phyloP scores from a whole-genome alignment of 2,888 invertebrate species.

The Kryphioiulus occultus region DNA sequence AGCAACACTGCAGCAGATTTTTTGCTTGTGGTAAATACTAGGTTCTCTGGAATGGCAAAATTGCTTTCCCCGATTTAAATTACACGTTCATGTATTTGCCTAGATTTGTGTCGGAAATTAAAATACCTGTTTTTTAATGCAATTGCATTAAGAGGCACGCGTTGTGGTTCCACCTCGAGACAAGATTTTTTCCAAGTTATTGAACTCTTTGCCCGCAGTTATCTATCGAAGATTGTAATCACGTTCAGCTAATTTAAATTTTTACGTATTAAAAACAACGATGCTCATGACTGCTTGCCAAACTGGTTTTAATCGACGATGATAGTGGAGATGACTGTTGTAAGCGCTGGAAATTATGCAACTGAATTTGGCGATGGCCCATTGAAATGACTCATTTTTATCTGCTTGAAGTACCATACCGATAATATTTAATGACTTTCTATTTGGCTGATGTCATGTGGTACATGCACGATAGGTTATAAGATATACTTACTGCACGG shows the following conservation, averaged over 20 bases:
- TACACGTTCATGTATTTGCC: too few relatives aligned
- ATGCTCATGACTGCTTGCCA: background rate
- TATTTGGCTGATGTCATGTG: too few relatives aligned
- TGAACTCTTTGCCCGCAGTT: background rate
- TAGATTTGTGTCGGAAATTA: background rate
- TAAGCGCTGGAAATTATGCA: too few relatives aligned
- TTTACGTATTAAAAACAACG: background rate
- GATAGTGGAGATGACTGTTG: background rate
- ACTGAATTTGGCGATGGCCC: too few relatives aligned
- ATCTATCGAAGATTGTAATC: background rate
- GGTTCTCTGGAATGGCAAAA: background rate
- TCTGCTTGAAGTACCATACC: too few relatives aligned
- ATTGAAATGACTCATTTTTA: too few relatives aligned
- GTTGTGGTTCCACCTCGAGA: conserved; percentile 1
- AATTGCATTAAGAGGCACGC: background rate
- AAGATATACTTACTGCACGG: too few relatives aligned
- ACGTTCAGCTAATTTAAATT: background rate
- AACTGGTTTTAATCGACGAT: background rate
- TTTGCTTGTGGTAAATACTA: background rate
- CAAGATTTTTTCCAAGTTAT: background rate
- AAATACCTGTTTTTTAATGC: background rate
- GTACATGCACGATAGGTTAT: too few relatives aligned
- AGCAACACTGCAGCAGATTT: background rate
- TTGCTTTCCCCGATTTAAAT: conserved; percentile 4
- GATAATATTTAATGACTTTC: too few relatives aligned